phyloP scores from a whole-genome alignment of 2,888 invertebrate genomes.

The Leptopilina syphax region DNA sequence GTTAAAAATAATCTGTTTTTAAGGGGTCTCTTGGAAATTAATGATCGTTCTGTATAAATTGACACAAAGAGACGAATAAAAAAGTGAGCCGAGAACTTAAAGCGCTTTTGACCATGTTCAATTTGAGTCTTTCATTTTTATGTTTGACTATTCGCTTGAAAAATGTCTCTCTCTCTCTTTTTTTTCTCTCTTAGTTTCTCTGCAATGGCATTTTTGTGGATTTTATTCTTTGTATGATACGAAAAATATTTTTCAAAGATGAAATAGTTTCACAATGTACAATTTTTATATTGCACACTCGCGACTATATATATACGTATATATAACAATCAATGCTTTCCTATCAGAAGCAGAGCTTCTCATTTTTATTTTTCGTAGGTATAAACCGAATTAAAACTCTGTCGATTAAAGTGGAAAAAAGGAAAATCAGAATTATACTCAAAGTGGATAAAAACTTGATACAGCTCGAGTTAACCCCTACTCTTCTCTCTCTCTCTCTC shows the following conservation, averaged over 20 bases:
- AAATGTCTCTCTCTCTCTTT: background rate
- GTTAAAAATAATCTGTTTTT: too few relatives aligned
- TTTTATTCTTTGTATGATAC: background rate
- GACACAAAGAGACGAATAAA: background rate
- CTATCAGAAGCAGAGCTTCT: background rate
- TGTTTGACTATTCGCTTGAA: slow-evolving; percentile 28
- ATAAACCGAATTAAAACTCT: slow-evolving; percentile 22
- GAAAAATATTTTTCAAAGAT: slow-evolving; percentile 24
- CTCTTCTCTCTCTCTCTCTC: background rate
- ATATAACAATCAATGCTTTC: slow-evolving; percentile 7
- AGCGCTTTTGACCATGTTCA: slow-evolving; percentile 36
- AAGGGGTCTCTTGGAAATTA: too few relatives aligned
- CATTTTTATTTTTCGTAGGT: slow-evolving; percentile 5
- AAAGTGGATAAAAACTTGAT: slow-evolving; percentile 25
- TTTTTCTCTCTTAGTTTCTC: too few relatives aligned
- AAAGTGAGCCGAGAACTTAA: slow-evolving; percentile 17
- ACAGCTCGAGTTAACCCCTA: slow-evolving; percentile 3
- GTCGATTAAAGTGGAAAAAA: background rate
- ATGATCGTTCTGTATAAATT: too few relatives aligned
- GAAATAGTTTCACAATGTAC: background rate
- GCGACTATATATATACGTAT: background rate
- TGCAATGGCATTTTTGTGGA: background rate
- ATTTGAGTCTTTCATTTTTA: slow-evolving; percentile 51
- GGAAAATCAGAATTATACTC: slow-evolving; percentile 2
- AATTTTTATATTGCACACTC: background rate